Evolutionary conservation across 2,888 invertebrate genomes (phyloP), one percentile per base, ranked within the genome.

Genomic region (Achlya flavicornis): DNA sequence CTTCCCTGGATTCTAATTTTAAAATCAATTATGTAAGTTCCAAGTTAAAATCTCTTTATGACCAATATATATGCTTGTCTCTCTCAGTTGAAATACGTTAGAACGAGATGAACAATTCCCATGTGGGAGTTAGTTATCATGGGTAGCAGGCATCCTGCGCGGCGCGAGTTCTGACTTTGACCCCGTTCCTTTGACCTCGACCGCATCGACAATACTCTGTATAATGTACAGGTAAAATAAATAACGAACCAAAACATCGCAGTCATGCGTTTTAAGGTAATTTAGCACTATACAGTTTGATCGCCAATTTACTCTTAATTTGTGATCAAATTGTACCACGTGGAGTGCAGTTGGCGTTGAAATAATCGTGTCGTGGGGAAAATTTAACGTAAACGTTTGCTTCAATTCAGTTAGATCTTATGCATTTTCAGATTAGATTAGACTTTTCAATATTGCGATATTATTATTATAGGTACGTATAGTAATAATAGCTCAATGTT

Each of bases 171-270:
- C 64, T 82, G 91, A 90, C 92, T 90, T 92, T 92, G 92, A 92
- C 92, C 92, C 71, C 86, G 79, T 88, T 91, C 67, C 67, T 75
- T 74, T 85, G 90, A 92, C 92, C 92, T 89, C 89, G 85, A 84
- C 84, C 85, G 79, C 65, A 65, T 66, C 59, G 61, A 62, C 63
- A 60, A 41, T 8, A 38, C 57, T 14, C 14, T 26, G 33, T 41
- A 41, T 16, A 57, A 66, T 63, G 64, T 63, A 75, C 70, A 69
- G 70, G 74, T 74, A 71, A 70, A 71, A 69, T 71, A 69, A 70
- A 57, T 64, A 64, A 65, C 1, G 10, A 46, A 62, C 60, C 69
- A 66, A 68, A 68, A 74, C 67, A 70, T 66, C 26, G 16, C 66
- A 65, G 63, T 53, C 61, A 16, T 16, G 48, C n/a, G 48, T 16